Evolutionary conservation across 2,888 invertebrate genomes (phyloP).

Genomic region (Agrenia bidenticulata): DNA sequence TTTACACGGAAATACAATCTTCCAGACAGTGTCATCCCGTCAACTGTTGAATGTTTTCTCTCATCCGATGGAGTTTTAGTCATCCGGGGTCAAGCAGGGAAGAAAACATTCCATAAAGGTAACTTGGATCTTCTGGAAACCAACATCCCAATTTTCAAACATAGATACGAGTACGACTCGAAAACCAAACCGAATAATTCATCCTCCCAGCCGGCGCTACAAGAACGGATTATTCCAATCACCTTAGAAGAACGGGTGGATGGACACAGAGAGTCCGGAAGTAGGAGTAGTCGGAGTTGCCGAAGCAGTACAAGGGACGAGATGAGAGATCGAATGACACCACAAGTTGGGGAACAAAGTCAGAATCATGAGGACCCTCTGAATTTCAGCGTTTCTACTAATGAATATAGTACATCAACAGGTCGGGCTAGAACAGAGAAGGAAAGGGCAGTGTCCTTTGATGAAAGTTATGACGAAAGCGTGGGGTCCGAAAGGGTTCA

Average conservation of each 20-base stretch:
- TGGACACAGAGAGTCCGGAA: not conserved
- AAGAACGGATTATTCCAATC: constrained; percentile 17
- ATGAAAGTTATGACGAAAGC: not conserved
- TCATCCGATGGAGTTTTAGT: constrained; percentile 14
- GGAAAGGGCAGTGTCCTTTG: constrained; percentile 15
- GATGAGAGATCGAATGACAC: not conserved
- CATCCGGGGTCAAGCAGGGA: constrained; percentile 9
- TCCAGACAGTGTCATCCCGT: not conserved
- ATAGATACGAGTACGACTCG: no score
- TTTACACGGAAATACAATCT: constrained; percentile 17
- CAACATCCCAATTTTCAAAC: no score
- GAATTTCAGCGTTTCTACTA: not conserved
- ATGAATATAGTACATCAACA: no score
- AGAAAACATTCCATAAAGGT: not conserved
- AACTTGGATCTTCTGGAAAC: no score
- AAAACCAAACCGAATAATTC: no score
- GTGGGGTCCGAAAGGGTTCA: not conserved
- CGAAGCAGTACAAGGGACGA: not conserved
- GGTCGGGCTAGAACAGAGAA: no score
- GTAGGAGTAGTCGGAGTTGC: not conserved
- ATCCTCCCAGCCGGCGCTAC: no score
- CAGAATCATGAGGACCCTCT: no score
- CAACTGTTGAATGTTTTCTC: constrained; percentile 10
- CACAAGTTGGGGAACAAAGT: not conserved
- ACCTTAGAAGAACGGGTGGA: not conserved